Conservation (phyloP, 2,888 invertebrate genomes). For the Leucophenga maculata region DNA sequence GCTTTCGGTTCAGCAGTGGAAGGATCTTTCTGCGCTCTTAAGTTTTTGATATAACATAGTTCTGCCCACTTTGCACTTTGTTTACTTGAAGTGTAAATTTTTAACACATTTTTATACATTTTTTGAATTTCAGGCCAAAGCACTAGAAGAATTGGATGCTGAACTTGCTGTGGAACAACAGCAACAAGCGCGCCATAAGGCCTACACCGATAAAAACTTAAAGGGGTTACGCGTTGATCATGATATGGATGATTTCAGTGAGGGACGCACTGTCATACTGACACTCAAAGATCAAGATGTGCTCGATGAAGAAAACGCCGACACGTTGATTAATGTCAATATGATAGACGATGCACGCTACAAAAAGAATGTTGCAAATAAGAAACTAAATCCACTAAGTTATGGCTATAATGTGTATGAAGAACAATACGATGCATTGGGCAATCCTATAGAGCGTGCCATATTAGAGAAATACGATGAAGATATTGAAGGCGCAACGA, state of each 20-base stretch:
- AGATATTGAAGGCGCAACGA: slow-evolving; percentile 77
- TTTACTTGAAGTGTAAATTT: no score
- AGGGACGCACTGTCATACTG: slow-evolving; percentile 88
- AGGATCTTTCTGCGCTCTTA: no score
- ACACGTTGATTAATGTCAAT: slow-evolving; percentile 93
- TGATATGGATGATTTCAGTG: slow-evolving; percentile 79
- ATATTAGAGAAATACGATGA: slow-evolving; percentile 95
- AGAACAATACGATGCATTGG: slow-evolving; percentile 80
- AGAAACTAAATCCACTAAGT: slow-evolving; percentile 85
- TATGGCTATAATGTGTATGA: slow-evolving; percentile 91
- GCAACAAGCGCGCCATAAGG: slow-evolving; percentile 74
- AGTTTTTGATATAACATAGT: no score
- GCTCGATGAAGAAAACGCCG: slow-evolving; percentile 88
- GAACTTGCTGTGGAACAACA: slow-evolving; percentile 94
- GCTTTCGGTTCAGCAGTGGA: no score
- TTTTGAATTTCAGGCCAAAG: slow-evolving; percentile 81
- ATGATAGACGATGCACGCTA: slow-evolving; percentile 88
- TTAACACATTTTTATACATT: no score
- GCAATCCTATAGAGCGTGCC: slow-evolving; percentile 77
- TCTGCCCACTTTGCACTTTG: no score
- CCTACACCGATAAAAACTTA: slow-evolving; percentile 82
- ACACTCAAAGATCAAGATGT: slow-evolving; percentile 95
- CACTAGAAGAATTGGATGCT: slow-evolving; percentile 94
- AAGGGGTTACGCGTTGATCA: slow-evolving; percentile 91
- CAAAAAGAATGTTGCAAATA: slow-evolving; percentile 87